phyloP scores from a whole-genome alignment of 2,113 vertebrate genomes.

The Macaca nemestrina region DNA sequence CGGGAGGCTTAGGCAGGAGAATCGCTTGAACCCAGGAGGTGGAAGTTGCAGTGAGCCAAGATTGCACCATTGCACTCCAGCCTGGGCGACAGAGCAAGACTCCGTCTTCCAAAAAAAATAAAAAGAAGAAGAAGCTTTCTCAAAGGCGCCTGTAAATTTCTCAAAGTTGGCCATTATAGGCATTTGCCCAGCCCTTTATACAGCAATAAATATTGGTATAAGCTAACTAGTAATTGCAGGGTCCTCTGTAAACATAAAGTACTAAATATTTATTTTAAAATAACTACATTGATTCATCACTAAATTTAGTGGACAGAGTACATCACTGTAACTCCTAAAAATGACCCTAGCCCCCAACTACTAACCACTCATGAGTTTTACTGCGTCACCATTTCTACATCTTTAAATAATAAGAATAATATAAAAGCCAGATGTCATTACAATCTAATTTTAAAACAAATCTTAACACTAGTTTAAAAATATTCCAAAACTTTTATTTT shows the following conservation, averaged over 20 bases:
- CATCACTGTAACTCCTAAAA: not conserved
- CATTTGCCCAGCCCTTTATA: not conserved
- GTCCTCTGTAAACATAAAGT: conserved; percentile 42
- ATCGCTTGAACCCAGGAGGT: no score
- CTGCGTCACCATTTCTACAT: not conserved
- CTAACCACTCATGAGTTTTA: not conserved
- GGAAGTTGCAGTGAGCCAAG: no score
- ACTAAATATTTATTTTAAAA: conserved; percentile 38
- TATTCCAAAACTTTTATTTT: conserved; percentile 34
- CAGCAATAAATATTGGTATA: not conserved
- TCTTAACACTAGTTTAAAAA: conserved; percentile 19
- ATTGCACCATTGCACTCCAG: no score
- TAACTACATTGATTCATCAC: not conserved
- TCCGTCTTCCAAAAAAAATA: no score
- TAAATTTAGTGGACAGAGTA: not conserved
- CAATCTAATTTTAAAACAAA: conserved; percentile 44
- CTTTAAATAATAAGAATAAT: conserved; percentile 22
- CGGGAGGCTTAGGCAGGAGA: no score
- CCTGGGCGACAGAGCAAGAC: no score
- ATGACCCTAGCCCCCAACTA: not conserved
- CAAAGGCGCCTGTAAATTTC: not conserved
- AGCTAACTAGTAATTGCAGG: conserved; percentile 4
- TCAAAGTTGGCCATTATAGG: not conserved
- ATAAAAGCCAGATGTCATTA: not conserved
- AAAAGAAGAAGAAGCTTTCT: not conserved